phyloP scores from a whole-genome alignment of 1,140 invertebrate species.

The Paralvinella palmiformis region DNA sequence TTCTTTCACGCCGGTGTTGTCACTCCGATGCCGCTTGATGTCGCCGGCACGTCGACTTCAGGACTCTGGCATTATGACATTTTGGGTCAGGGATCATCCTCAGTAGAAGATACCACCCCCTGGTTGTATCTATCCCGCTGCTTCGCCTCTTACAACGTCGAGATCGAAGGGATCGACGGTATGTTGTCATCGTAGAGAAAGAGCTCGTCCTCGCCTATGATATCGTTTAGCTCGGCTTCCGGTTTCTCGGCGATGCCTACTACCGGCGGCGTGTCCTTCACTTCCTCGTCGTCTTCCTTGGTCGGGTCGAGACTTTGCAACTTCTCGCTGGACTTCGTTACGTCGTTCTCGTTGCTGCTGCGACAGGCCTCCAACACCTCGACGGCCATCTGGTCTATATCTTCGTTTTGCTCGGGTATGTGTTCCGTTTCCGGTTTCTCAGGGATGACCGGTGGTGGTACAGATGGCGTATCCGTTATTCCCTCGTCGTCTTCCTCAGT shows the following conservation, averaged over 20 bases:
- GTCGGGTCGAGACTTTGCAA: conserved; percentile 3
- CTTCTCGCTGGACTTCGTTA: neutral
- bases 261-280: too few relatives aligned
- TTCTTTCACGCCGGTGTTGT: too few relatives aligned
- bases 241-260: conserved; percentile 20
- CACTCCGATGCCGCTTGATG: conserved; percentile 6
- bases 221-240: too few relatives aligned
- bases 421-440: too few relatives aligned
- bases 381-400: too few relatives aligned
- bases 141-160: too few relatives aligned
- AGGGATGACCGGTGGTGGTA: too few relatives aligned
- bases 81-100: conserved; percentile 93
- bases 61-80: conserved; percentile 78
- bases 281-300: neutral
- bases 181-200: conserved; percentile 22
- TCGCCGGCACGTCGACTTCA: conserved; percentile 31
- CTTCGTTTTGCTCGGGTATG: too few relatives aligned
- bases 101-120: conserved; percentile 81
- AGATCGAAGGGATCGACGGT: conserved; percentile 20
- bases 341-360: neutral
- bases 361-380: conserved; percentile 4
- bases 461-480: too few relatives aligned
- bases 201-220: conserved; percentile 14
- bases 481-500: conserved; percentile 18
- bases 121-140: neutral